Evolutionary conservation across 2,113 vertebrate species (phyloP).

Genomic region (Alligator sinensis): DNA sequence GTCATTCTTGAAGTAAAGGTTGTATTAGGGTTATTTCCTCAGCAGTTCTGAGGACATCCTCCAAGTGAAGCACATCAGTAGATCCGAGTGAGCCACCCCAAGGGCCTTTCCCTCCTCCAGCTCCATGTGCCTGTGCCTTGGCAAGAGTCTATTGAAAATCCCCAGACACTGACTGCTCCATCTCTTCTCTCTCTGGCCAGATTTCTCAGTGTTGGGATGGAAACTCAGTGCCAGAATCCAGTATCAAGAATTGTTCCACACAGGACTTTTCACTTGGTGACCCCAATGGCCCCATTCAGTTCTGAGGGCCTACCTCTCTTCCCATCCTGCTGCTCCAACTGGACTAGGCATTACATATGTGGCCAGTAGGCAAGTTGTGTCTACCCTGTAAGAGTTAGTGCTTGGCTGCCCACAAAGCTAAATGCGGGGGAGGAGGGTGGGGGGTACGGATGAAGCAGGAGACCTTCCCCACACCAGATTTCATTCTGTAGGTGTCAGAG

Average conservation of each 20-base stretch:
- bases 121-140: background rate
- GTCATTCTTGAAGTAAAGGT: too few species aligned
- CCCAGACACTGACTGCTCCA: background rate
- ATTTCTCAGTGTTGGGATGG: background rate
- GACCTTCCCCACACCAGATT: background rate
- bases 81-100: background rate
- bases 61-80: background rate
- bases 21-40: too few species aligned
- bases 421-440: background rate
- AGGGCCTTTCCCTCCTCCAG: background rate
- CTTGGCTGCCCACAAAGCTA: background rate
- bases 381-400: too few species aligned
- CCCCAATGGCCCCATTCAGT: conserved; percentile 36
- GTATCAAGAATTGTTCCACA: background rate
- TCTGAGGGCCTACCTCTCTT: background rate
- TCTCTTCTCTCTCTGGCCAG: conserved; percentile 43
- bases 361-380: background rate
- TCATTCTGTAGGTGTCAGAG: background rate
- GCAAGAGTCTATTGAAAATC: background rate
- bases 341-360: background rate
- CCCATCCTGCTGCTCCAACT: background rate
- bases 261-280: conserved; percentile 9
- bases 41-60: background rate
- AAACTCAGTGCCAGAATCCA: background rate
- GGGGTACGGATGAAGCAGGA: background rate